These are phyloP conservation scores for Myiopsitta monachus DNA, from an alignment of 2,113 vertebrate species.

Conservation along the genomic window DNA sequence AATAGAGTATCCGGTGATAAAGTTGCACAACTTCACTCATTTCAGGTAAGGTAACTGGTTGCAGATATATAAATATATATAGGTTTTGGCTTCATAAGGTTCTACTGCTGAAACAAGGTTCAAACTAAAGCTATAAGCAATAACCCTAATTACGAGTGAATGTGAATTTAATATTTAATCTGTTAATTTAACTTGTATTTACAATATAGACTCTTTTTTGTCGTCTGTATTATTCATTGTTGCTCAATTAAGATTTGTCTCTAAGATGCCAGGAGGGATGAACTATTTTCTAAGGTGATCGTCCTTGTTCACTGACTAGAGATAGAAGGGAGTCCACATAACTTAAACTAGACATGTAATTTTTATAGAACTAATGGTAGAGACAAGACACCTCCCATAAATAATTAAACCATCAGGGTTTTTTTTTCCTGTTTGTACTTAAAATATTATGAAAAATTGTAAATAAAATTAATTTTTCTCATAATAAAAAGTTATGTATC, in stretches of 20 bases:
- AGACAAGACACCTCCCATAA: background rate
- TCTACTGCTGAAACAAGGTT: background rate
- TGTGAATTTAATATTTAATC: background rate
- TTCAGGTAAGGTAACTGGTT: background rate
- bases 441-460: background rate
- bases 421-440: background rate
- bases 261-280: background rate
- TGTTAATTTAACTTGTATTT: background rate
- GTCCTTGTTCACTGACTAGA: background rate
- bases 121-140: background rate
- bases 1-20: background rate
- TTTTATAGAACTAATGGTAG: background rate
- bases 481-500: background rate
- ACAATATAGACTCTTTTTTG: background rate
- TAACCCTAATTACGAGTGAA: background rate
- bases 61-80: background rate
- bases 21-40: background rate
- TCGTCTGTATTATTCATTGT: background rate
- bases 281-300: background rate
- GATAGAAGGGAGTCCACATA: background rate
- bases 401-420: background rate
- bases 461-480: background rate
- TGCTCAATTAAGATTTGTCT: background rate
- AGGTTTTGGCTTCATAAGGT: background rate
- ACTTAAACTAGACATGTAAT: background rate